Conservation (phyloP, 2,888 invertebrate genomes). For the Papilio protenor region DNA sequence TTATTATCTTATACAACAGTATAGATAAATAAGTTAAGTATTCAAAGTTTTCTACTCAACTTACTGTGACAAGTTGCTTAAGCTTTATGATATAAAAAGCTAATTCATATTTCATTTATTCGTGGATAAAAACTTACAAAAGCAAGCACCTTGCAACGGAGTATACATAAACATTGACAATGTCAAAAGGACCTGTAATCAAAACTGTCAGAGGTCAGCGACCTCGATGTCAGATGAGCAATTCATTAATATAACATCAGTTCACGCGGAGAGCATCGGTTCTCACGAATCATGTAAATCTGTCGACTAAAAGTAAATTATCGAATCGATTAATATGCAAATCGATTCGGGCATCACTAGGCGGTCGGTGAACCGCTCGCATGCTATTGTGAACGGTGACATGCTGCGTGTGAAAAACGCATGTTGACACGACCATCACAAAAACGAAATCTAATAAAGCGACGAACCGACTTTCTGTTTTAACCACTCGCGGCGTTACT, state of each 20-base stretch:
- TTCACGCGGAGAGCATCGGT: slow-evolving; percentile 79
- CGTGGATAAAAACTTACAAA: not conserved
- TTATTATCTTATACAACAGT: not conserved
- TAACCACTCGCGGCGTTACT: slow-evolving; percentile 1
- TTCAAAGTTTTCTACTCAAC: not conserved
- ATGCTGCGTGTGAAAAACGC: slow-evolving; percentile 95
- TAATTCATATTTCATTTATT: not conserved
- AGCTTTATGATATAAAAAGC: not conserved
- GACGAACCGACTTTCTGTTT: slow-evolving; percentile 37
- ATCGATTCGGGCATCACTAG: slow-evolving; percentile 80
- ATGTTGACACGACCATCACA: slow-evolving; percentile 55
- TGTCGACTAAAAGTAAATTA: slow-evolving; percentile 83
- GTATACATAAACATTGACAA: not conserved
- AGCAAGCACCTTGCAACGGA: not conserved
- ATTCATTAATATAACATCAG: slow-evolving; percentile 84
- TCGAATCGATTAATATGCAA: slow-evolving; percentile 84
- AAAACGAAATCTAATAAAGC: slow-evolving; percentile 55
- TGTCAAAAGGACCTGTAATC: slow-evolving; percentile 58
- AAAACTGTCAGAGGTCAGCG: slow-evolving; percentile 73
- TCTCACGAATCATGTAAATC: slow-evolving; percentile 85
- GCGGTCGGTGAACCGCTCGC: slow-evolving; percentile 79
- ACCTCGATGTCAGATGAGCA: slow-evolving; percentile 71
- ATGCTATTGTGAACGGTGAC: slow-evolving; percentile 80
- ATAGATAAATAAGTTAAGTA: not conserved
- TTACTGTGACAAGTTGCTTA: not conserved